Base-by-base conservation (phyloP, 2,888 invertebrate species). In the Orthosia gothica region DNA sequence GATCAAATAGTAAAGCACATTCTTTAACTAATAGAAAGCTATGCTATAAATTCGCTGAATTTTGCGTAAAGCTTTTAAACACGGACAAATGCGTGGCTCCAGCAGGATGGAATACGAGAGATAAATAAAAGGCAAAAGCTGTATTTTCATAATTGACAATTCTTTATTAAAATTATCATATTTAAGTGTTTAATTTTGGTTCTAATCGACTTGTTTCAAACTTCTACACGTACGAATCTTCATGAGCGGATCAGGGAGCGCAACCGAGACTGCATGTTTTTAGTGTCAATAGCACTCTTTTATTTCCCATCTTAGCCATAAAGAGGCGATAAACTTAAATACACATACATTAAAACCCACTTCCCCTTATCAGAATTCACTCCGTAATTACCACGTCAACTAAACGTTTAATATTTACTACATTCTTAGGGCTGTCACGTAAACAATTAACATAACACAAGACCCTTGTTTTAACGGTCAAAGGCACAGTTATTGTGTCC, bases 381-480 rank as follows among this genome's bases (percentile, higher is more conserved):
- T 59, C 59, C 11, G 62, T 72, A 80, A 81, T 81, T 73, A 79
- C 65, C 65, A 81, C 71, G 71, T 78, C 81, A 81, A 73, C 76
- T 79, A 79, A 84, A 77, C 74, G 64, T 68, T 84, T 58, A 58
- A 11, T 26, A 78, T 63, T 74, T 52, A 76, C 57, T 73, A 76
- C 20, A 80, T 79, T 84, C 72, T 83, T 86, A 88, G 84, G 73
- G 81, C 66, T 81, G 87, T 87, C 91, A 92, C 92, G 93, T 94
- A 92, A 92, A 92, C 91, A 92, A 93, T 93, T 92, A 92, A 90
- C 87, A 86, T 87, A 84, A 89, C 82, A 85, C 81, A n/a, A 87
- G 85, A 82, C 87, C 87, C 87, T 90, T 91, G 90, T 90, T 91
- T 89, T 90, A 91, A 88, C 81, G 84, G 78, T 82, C 82, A 69